These are phyloP conservation scores for Sphaerophoria taeniata DNA, from an alignment of 2,888 invertebrate species.

Conservation along the genomic window DNA sequence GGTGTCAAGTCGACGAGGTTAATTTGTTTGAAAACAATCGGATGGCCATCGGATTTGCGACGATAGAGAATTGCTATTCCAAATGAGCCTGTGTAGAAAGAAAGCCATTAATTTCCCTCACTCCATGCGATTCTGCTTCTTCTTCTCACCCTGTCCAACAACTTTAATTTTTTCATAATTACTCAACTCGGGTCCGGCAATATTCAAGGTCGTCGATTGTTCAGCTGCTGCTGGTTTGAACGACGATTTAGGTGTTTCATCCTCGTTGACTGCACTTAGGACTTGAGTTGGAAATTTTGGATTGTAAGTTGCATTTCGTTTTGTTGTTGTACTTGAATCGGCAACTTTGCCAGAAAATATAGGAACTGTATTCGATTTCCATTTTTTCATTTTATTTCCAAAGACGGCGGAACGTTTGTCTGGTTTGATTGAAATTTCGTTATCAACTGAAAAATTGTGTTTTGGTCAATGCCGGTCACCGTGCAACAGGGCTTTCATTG, in stretches of 20 bases:
- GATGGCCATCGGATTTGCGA: constrained; percentile 85
- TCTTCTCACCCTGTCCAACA: constrained; percentile 80
- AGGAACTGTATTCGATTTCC: constrained; percentile 81
- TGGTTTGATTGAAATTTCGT: background rate
- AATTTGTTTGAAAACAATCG: constrained; percentile 90
- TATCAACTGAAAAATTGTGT: constrained; percentile 44
- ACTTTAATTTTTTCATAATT: constrained; percentile 81
- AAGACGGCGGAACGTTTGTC: background rate
- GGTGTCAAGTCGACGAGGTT: constrained; percentile 88
- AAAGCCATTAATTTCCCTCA: background rate
- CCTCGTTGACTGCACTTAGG: constrained; percentile 33
- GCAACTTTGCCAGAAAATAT: constrained; percentile 81
- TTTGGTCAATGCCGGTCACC: constrained; percentile 58
- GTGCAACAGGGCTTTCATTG: constrained; percentile 46
- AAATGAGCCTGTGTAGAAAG: constrained; percentile 84
- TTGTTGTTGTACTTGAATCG: constrained; percentile 75
- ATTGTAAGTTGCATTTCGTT: constrained; percentile 74
- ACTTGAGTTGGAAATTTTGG: constrained; percentile 76
- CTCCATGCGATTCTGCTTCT: background rate
- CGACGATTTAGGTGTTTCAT: no score
- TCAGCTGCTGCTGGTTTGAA: constrained; percentile 24
- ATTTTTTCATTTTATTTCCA: constrained; percentile 78
- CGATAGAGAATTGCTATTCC: constrained; percentile 88
- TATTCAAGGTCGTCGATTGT: constrained; percentile 64
- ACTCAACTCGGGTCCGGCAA: constrained; percentile 79